Evolutionary conservation across 2,888 invertebrate genomes (phyloP).

Genomic region (Drosophila acutilabella): DNA sequence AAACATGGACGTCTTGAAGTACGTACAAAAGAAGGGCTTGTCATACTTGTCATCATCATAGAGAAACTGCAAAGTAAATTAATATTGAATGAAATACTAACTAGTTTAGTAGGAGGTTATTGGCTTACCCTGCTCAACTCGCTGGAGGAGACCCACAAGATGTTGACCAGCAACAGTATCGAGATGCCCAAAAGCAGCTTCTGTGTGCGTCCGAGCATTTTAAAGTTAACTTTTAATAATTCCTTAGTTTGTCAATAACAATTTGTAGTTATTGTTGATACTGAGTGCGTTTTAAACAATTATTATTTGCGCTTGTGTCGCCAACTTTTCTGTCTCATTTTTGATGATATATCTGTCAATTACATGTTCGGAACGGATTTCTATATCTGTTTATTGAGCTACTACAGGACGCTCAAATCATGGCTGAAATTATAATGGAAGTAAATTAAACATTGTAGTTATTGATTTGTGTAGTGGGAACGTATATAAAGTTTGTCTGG

Average conservation of each 20-base stretch:
- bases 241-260: not conserved
- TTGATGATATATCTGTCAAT: constrained; percentile 41
- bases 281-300: constrained; percentile 3
- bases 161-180: constrained; percentile 94
- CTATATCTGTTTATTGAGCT: constrained; percentile 1
- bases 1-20: constrained; percentile 97
- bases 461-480: constrained; percentile 16
- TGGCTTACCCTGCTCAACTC: constrained; percentile 94
- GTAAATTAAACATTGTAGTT: constrained; percentile 20
- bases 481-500: not conserved
- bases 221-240: constrained; percentile 26
- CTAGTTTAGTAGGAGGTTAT: not conserved
- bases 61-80: constrained; percentile 88
- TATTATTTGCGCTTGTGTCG: constrained; percentile 74
- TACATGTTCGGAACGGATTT: constrained; percentile 10
- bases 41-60: constrained; percentile 93
- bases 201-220: constrained; percentile 87
- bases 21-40: constrained; percentile 98
- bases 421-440: constrained; percentile 31
- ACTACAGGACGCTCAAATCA: constrained; percentile 6
- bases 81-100: not conserved
- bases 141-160: constrained; percentile 98
- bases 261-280: not conserved
- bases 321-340: constrained; percentile 72
- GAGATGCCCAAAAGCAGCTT: constrained; percentile 93